Conservation (phyloP, 2,797 vertebrate genomes). For the Pogoniulus pusillus region DNA sequence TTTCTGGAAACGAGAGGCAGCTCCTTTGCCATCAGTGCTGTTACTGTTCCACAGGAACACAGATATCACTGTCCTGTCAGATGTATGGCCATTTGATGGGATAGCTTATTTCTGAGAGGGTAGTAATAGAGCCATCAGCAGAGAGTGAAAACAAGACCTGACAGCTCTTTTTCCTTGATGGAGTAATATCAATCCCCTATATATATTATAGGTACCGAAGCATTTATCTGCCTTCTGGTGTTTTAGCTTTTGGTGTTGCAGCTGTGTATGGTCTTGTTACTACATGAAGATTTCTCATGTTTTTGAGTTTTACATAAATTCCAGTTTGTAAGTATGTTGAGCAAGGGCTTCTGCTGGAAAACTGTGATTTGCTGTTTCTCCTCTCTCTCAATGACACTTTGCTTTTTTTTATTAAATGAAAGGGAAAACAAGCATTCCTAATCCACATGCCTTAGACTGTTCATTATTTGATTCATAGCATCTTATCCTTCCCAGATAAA, state of each 20-base stretch:
- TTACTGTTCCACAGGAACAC: conserved; percentile 33
- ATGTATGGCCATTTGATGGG: neutral
- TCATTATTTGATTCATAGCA: conserved; percentile 19
- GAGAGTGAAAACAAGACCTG: neutral
- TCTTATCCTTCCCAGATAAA: conserved; percentile 7
- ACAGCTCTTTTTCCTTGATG: neutral
- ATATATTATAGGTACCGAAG: neutral
- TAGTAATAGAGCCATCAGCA: neutral
- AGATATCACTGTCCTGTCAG: neutral
- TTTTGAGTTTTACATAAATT: neutral
- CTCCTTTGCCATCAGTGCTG: conserved; percentile 21
- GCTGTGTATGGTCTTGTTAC: neutral
- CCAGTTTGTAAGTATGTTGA: neutral
- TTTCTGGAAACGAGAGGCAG: conserved; percentile 18
- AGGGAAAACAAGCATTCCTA: neutral
- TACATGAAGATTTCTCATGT: neutral
- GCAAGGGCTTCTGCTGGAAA: neutral
- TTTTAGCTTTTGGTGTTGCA: neutral
- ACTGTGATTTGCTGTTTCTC: neutral
- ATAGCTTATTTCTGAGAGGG: neutral
- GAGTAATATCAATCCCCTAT: neutral
- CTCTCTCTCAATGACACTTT: neutral
- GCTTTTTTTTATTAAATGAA: neutral
- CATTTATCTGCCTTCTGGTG: neutral
- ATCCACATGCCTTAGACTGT: neutral